Percentiles rank a stretch among this genome's conserved stretches.
Conservation (phyloP, 2,797 vertebrate genomes). For the Tapera naevia region DNA sequence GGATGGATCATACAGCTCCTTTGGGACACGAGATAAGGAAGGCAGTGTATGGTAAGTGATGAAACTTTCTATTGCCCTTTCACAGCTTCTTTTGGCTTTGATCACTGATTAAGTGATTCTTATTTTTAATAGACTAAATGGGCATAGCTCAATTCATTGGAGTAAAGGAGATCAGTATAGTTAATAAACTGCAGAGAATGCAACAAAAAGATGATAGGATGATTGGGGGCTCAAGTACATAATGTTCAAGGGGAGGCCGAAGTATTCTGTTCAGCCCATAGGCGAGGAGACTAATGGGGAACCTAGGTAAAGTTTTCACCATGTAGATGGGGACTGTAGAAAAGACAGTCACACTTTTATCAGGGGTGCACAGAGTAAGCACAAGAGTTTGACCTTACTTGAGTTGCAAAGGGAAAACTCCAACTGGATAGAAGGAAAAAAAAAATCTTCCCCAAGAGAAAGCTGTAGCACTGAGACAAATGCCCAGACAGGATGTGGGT, state of each 20-base stretch:
- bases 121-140: background rate
- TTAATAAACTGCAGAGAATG: background rate
- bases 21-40: constrained; percentile 73
- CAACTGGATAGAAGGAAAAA: background rate
- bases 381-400: background rate
- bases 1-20: constrained; percentile 89
- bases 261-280: background rate
- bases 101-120: background rate
- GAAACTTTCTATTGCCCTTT: background rate
- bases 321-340: background rate
- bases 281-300: background rate
- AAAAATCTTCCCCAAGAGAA: background rate
- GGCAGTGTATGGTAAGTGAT: constrained; percentile 85
- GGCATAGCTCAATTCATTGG: background rate
- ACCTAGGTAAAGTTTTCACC: background rate
- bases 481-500: background rate
- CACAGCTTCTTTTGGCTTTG: background rate
- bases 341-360: background rate
- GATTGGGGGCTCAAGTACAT: background rate
- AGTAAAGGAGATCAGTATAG: background rate
- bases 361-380: background rate
- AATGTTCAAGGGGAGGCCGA: background rate
- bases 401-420: background rate
- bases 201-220: background rate
- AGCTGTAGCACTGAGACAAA: background rate